These are phyloP conservation scores for Chaetura pelagica DNA, from an alignment of 2,113 vertebrate species.

Conservation along the genomic window DNA sequence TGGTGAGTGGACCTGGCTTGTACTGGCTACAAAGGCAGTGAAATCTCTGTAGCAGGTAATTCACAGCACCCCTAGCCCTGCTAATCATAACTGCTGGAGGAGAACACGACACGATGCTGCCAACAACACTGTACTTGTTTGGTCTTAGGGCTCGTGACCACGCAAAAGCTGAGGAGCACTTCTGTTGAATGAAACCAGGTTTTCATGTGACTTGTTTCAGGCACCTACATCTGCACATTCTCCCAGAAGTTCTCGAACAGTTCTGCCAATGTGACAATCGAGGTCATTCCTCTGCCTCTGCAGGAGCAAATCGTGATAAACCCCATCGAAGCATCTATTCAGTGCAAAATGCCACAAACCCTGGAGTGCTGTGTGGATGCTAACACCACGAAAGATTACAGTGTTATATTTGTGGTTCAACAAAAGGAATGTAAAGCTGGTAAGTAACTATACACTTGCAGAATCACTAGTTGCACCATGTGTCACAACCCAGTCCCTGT, in stretches of 20 bases:
- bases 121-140: not conserved
- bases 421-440: not conserved
- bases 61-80: not conserved
- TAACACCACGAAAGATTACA: not conserved
- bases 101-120: not conserved
- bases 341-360: not conserved
- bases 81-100: not conserved
- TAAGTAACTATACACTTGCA: conserved; percentile 28
- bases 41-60: not conserved
- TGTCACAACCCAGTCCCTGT: not conserved
- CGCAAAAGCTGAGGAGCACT: not conserved
- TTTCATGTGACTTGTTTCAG: conserved; percentile 53
- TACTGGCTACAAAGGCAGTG: not conserved
- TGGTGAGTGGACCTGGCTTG: conserved; percentile 58
- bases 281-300: conserved; percentile 61
- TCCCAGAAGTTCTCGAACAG: conserved; percentile 48
- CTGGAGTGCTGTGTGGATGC: conserved; percentile 68
- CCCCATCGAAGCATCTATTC: conserved; percentile 40
- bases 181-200: not conserved
- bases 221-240: conserved; percentile 75
- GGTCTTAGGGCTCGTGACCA: not conserved
- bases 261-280: conserved; percentile 25
- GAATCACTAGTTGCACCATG: not conserved
- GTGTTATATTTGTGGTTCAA: not conserved
- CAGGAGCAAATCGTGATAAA: conserved; percentile 62